phyloP scores from a whole-genome alignment of 2,113 vertebrate species.

The Podarcis muralis region DNA sequence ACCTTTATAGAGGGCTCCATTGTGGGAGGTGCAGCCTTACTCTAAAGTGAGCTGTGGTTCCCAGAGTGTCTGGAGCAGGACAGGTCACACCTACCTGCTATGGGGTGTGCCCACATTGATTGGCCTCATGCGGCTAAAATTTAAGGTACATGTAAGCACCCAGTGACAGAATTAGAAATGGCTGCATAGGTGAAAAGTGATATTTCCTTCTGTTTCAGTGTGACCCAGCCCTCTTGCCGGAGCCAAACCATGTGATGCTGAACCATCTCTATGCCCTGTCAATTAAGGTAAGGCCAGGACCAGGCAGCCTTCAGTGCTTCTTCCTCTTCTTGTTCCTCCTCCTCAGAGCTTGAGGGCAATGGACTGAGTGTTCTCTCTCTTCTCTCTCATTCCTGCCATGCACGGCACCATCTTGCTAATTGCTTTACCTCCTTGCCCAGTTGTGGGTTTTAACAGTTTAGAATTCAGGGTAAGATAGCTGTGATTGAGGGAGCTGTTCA shows the following conservation, averaged over 20 bases:
- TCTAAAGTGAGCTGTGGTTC: neutral
- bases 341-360: neutral
- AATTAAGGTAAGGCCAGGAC: constrained; percentile 88
- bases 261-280: constrained; percentile 97
- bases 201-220: constrained; percentile 78
- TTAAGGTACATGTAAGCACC: neutral
- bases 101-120: neutral
- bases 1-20: neutral
- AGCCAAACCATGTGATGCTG: constrained; percentile 98
- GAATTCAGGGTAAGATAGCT: neutral
- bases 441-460: neutral
- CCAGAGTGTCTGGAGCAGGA: neutral
- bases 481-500: neutral
- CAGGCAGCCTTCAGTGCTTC: neutral
- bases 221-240: constrained; percentile 94
- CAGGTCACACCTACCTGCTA: neutral
- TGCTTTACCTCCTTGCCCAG: neutral
- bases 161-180: neutral
- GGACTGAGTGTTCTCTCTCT: neutral
- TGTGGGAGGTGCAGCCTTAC: neutral
- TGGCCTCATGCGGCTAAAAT: neutral
- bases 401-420: neutral
- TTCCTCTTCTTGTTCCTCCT: neutral
- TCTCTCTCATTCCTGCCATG: neutral
- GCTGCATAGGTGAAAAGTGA: neutral